A percentile compares a stretch with the other conserved stretches of the same genome.
These are phyloP conservation scores for Danio albolineatus DNA, from an alignment of 2,797 vertebrate species.

Conservation along the genomic window DNA sequence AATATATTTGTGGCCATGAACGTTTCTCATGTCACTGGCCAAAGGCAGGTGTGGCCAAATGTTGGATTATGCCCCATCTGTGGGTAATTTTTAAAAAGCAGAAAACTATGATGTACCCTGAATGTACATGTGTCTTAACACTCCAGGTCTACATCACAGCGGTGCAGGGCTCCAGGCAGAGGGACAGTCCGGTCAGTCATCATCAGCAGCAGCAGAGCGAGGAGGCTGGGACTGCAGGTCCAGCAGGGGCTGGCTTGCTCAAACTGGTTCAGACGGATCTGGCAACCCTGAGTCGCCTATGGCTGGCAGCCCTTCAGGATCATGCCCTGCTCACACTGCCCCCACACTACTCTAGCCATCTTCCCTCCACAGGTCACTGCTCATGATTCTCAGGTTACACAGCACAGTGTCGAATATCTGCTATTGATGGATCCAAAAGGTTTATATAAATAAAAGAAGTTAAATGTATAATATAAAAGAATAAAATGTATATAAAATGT, in stretches of 20 bases:
- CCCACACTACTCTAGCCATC: conserved; percentile 79
- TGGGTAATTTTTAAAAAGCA: background rate
- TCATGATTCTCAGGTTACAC: background rate
- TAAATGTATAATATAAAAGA: too few species aligned
- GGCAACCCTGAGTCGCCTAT: conserved; percentile 86
- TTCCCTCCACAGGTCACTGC: conserved; percentile 84
- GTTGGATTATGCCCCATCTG: too few species aligned
- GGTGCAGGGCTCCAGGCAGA: conserved; percentile 78
- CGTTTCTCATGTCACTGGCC: too few species aligned
- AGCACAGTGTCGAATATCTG: background rate
- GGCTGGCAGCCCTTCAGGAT: conserved; percentile 91
- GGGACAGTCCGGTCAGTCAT: conserved; percentile 52
- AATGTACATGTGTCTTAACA: conserved; percentile 7
- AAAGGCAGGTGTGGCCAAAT: too few species aligned
- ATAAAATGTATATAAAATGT: too few species aligned
- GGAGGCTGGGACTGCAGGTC: conserved; percentile 9
- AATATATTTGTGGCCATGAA: too few species aligned
- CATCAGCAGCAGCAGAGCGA: conserved; percentile 65
- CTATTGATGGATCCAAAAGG: background rate
- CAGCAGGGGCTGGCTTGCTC: conserved; percentile 76
- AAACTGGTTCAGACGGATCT: conserved; percentile 87
- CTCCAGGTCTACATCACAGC: conserved; percentile 92
- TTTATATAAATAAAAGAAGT: too few species aligned
- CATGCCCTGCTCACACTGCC: conserved; percentile 87
- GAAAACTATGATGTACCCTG: background rate